Evolutionary conservation across 2,888 invertebrate genomes (phyloP), one percentile per base, ranked within the genome.

Genomic region (Rutpela maculata): DNA sequence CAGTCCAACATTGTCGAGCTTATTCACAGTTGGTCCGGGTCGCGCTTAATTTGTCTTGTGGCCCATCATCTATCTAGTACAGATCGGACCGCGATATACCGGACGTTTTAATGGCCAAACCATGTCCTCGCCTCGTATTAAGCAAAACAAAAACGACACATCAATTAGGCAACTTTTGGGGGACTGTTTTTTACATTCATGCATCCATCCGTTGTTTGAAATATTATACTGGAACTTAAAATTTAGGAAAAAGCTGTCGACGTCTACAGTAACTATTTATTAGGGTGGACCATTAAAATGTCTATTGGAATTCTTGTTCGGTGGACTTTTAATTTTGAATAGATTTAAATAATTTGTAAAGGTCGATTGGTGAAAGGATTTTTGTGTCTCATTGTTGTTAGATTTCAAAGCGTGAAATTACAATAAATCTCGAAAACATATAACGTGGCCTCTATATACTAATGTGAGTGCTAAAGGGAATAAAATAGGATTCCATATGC

Each of bases 81-180:
- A 92, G 92, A 92, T 92, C 92, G 91, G 91, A 90, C 90, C 88
- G 91, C 91, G 92, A 92, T 92, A 92, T 90, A 90, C 90, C 90
- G 91, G 92, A 92, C 92, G 91, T 92, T 93, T 93, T 93, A 93
- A 93, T 93, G 93, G 93, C 91, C 92, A 92, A 93, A 93, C 92
- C 93, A 91, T 93, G 93, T 93, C 91, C 91, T 91, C 91, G 88
- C 85, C 87, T 86, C 87, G 89, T 89, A 93, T 92, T 93, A 92
- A 92, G 92, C 92, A 92, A 93, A 93, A 92, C 92, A 90, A 92
- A 92, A 92, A 92, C 92, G 92, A 92, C 92, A 92, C 93, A 92
- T 93, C 93, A 92, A 93, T 93, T 92, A 93, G 92, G 79, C 79
- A 76, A 80, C 78, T 82, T 80, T 80, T 79, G 80, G 82, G 82